phyloP scores from a whole-genome alignment of 2,113 vertebrate species.

The Eulacestoma nigropectus region DNA sequence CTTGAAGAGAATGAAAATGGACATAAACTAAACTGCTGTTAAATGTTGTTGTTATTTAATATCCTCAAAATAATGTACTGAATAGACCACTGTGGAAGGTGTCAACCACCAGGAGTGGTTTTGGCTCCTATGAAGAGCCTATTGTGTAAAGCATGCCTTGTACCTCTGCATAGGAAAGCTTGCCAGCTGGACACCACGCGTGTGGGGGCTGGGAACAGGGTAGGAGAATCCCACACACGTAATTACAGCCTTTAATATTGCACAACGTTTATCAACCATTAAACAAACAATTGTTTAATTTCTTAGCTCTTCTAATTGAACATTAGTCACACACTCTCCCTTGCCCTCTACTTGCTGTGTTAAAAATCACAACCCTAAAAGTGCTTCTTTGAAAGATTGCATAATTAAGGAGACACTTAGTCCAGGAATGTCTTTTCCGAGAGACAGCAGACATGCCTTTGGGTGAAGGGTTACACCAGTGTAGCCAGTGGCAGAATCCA shows the following conservation, averaged over 20 bases:
- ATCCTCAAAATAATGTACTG: background rate
- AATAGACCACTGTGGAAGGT: background rate
- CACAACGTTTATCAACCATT: conserved; percentile 44
- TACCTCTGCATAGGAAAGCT: background rate
- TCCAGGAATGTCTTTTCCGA: background rate
- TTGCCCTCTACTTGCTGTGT: conserved; percentile 25
- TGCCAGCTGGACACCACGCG: background rate
- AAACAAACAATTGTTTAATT: conserved; percentile 51
- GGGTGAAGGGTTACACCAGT: background rate
- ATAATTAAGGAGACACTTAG: conserved; percentile 19
- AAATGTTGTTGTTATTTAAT: background rate
- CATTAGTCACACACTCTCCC: conserved; percentile 47
- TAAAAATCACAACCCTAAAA: conserved; percentile 51
- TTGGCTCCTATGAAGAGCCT: background rate
- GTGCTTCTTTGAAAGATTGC: conserved; percentile 1
- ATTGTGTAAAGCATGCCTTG: background rate
- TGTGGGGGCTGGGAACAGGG: rapidly evolving
- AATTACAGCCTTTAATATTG: conserved; percentile 1
- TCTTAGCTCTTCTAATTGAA: conserved; percentile 54
- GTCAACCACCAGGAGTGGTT: background rate
- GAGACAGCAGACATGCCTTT: background rate
- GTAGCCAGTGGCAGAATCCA: background rate
- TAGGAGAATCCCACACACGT: background rate
- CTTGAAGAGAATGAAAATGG: background rate
- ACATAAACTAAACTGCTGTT: background rate